These are phyloP conservation scores for Hymenochirus boettgeri DNA, from an alignment of 2,113 vertebrate species.

Conservation along the genomic window DNA sequence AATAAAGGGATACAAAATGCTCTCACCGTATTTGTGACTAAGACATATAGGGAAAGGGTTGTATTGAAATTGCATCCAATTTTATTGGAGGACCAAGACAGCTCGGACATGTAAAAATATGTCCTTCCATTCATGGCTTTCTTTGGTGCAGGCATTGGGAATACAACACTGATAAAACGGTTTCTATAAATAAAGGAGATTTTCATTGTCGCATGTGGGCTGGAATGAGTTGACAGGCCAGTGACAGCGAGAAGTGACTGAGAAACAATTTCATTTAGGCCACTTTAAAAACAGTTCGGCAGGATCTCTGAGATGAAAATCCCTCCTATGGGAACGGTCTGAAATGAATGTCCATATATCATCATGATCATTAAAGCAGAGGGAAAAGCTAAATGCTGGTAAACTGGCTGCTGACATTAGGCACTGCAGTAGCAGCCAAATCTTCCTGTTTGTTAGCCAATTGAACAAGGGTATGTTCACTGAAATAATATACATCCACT, in stretches of 20 bases:
- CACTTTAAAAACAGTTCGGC: constrained; percentile 56
- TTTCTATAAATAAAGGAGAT: constrained; percentile 53
- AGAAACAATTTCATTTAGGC: constrained; percentile 61
- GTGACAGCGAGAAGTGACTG: constrained; percentile 54
- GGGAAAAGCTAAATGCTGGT: constrained; percentile 35
- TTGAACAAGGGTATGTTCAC: too few species aligned
- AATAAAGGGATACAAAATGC: constrained; percentile 46
- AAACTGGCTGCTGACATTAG: constrained; percentile 33
- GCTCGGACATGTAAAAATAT: constrained; percentile 51
- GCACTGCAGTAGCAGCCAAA: constrained; percentile 13
- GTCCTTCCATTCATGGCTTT: constrained; percentile 51
- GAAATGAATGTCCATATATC: constrained; percentile 58
- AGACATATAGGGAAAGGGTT: constrained; percentile 43
- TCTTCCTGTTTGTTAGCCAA: too few species aligned
- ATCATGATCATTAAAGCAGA: constrained; percentile 55
- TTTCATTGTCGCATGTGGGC: constrained; percentile 51
- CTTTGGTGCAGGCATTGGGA: constrained; percentile 49
- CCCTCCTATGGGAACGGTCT: constrained; percentile 51
- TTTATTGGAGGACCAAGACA: constrained; percentile 52
- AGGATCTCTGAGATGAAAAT: constrained; percentile 49
- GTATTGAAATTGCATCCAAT: constrained; percentile 49
- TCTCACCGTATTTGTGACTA: constrained; percentile 46
- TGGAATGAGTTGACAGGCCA: constrained; percentile 58
- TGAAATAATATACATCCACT: too few species aligned
- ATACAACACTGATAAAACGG: constrained; percentile 39